Conservation (phyloP, 2,113 vertebrate genomes). For the Cololabis saira region DNA sequence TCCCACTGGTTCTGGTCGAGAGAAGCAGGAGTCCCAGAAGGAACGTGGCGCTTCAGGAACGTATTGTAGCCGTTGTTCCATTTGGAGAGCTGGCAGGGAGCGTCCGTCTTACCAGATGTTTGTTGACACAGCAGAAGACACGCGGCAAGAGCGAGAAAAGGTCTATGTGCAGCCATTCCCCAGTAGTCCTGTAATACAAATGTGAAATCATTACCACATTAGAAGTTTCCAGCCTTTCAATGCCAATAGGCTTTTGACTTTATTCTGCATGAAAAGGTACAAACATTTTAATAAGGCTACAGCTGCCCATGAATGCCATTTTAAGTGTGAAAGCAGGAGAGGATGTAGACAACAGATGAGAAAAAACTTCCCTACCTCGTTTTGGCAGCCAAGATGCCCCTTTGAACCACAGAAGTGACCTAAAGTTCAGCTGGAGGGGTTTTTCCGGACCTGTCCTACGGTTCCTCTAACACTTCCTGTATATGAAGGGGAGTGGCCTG, state of each 20-base stretch:
- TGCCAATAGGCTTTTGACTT: background rate
- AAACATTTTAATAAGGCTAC: background rate
- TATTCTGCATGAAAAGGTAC: background rate
- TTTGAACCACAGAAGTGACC: background rate
- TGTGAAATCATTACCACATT: background rate
- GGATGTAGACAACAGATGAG: background rate
- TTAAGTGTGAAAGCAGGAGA: constrained; percentile 12
- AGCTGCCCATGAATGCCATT: constrained; percentile 17
- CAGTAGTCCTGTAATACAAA: constrained; percentile 13
- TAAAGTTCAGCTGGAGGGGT: background rate
- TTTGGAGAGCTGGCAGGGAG: constrained; percentile 72
- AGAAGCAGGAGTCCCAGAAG: constrained; percentile 32
- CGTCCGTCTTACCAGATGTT: constrained; percentile 34
- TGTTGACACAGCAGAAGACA: constrained; percentile 41
- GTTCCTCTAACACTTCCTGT: constrained; percentile 18
- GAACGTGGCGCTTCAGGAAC: constrained; percentile 75
- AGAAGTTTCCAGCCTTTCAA: background rate
- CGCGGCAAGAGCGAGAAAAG: constrained; percentile 28
- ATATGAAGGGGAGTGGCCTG: constrained; percentile 5
- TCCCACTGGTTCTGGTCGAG: constrained; percentile 65
- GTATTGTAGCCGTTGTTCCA: constrained; percentile 65
- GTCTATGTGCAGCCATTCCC: constrained; percentile 45
- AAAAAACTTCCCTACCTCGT: constrained; percentile 41
- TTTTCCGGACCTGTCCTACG: background rate
- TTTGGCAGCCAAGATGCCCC: background rate